phyloP scores from a whole-genome alignment of 2,113 vertebrate genomes.

The Dicrurus megarhynchus region DNA sequence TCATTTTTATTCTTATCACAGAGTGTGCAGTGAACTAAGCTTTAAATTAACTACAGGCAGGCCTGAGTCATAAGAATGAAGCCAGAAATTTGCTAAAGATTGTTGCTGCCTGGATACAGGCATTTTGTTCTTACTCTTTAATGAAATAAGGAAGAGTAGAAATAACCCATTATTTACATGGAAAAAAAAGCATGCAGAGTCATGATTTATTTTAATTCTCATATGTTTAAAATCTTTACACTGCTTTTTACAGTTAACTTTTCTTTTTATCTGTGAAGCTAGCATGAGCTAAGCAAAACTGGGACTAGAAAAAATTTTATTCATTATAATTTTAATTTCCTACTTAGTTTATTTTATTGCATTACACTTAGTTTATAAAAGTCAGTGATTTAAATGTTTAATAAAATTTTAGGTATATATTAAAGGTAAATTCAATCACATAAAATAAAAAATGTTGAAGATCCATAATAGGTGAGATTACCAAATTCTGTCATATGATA shows the following conservation, averaged over 20 bases:
- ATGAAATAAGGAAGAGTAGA: background rate
- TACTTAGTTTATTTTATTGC: background rate
- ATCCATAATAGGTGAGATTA: background rate
- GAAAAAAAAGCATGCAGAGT: fast-evolving
- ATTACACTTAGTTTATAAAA: background rate
- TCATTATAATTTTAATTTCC: background rate
- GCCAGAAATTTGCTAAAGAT: background rate
- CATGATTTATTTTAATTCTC: background rate
- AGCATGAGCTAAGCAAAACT: background rate
- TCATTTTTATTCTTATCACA: background rate
- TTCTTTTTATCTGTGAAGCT: background rate
- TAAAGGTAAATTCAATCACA: background rate
- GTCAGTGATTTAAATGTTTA: background rate
- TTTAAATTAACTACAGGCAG: background rate
- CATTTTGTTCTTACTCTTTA: background rate
- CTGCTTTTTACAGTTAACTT: background rate
- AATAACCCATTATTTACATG: background rate
- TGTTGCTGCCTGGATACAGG: background rate
- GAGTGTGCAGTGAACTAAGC: background rate
- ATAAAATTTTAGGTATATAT: background rate
- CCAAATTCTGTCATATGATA: background rate
- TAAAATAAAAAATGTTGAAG: background rate
- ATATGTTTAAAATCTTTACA: background rate
- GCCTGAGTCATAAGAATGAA: background rate
- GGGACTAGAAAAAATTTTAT: background rate